Percentiles rank a stretch among this genome's conserved stretches.
These are phyloP conservation scores for Plusia festucae DNA, from an alignment of 2,888 invertebrate genomes.

Conservation along the genomic window DNA sequence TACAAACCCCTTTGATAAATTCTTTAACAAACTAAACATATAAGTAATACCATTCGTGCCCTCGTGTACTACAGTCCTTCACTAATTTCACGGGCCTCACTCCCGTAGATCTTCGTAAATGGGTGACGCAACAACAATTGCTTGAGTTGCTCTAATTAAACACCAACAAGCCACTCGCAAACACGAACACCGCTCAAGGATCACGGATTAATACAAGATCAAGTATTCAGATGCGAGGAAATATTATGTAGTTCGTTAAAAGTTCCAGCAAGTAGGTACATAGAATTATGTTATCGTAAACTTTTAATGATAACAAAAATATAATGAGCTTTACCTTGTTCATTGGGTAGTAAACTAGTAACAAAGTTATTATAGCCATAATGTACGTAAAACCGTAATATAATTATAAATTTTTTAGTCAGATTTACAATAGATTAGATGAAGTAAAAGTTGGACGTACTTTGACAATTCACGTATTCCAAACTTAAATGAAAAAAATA, in stretches of 20 bases:
- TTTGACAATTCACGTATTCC: too few relatives aligned
- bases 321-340: too few relatives aligned
- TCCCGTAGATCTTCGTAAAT: background rate
- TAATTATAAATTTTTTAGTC: background rate
- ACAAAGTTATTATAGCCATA: too few relatives aligned
- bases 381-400: too few relatives aligned
- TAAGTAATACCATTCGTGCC: background rate
- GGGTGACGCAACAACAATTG: conserved; percentile 54
- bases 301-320: conserved; percentile 7
- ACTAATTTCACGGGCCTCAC: background rate
- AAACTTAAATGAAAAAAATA: too few relatives aligned
- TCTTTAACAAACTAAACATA: too few relatives aligned
- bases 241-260: background rate
- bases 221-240: background rate
- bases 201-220: conserved; percentile 32
- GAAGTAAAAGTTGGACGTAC: too few relatives aligned
- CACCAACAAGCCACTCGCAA: conserved; percentile 48
- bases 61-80: background rate
- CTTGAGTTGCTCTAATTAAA: conserved; percentile 59
- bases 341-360: too few relatives aligned
- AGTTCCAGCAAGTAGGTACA: conserved; percentile 1
- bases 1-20: too few relatives aligned
- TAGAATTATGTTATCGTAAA: background rate
- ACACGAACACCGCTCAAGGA: conserved; percentile 47
- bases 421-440: too few relatives aligned